Percentiles rank a stretch among this genome's conserved stretches.
These are phyloP conservation scores for Sphenodon punctatus DNA, from an alignment of 2,797 vertebrate genomes.

Conservation along the genomic window DNA sequence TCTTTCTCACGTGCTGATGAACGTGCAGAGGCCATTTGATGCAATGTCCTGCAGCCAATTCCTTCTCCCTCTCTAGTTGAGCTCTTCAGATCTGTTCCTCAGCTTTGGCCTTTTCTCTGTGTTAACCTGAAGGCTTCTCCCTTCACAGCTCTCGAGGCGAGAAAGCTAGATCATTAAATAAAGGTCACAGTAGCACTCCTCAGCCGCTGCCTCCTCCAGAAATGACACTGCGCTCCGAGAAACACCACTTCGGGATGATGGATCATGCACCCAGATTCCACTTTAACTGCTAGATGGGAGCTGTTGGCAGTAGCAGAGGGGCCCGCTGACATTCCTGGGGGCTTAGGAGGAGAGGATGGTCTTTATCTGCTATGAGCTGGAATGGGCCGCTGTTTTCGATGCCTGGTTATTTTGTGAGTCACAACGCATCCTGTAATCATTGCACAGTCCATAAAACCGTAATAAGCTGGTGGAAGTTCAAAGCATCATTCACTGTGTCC, in stretches of 20 bases:
- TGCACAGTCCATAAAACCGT: background rate
- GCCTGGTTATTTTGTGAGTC: background rate
- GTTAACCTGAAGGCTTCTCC: background rate
- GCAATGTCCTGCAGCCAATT: too few relatives aligned
- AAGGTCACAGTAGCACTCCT: background rate
- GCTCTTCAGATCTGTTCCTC: background rate
- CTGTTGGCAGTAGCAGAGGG: background rate
- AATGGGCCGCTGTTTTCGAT: background rate
- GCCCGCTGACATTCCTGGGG: background rate
- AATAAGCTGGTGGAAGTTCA: background rate
- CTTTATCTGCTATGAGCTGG: accelerated
- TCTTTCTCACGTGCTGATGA: too few relatives aligned
- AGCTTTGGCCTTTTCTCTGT: background rate
- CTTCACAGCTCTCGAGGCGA: background rate
- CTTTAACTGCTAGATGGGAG: background rate
- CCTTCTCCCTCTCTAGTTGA: too few relatives aligned
- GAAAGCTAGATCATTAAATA: background rate
- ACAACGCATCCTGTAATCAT: background rate
- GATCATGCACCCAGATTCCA: background rate
- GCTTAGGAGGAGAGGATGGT: background rate
- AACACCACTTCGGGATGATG: background rate
- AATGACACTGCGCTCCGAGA: background rate
- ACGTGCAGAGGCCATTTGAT: too few relatives aligned
- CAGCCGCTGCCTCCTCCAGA: background rate
- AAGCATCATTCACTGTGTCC: background rate